Evolutionary conservation across 1,140 invertebrate genomes (phyloP).

Genomic region (Chelonus insularis): DNA sequence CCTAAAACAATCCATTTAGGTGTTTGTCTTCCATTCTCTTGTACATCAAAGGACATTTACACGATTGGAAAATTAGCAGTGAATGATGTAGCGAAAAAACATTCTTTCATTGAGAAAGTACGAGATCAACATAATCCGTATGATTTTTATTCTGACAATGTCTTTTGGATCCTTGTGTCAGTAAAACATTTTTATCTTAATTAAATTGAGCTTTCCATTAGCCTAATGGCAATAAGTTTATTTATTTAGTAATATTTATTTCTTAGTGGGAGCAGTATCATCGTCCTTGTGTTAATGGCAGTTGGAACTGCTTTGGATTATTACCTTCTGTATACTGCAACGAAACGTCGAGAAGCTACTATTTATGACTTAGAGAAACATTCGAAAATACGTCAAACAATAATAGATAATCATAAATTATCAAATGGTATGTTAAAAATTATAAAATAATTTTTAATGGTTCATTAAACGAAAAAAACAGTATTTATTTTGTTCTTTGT

Average conservation of each 20-base stretch:
- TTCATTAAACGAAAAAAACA: too few species aligned
- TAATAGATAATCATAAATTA: conserved; percentile 44
- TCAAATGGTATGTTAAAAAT: conserved; percentile 47
- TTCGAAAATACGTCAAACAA: conserved; percentile 48
- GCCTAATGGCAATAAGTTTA: too few species aligned
- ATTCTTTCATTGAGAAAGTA: conserved; percentile 54
- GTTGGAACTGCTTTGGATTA: conserved; percentile 59
- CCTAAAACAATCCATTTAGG: conserved; percentile 67
- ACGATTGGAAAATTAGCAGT: conserved; percentile 62
- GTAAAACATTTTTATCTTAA: conserved; percentile 35
- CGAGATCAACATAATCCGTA: conserved; percentile 70
- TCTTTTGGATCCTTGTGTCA: conserved; percentile 75
- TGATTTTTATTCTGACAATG: conserved; percentile 67
- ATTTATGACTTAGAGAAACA: conserved; percentile 54
- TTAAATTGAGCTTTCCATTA: too few species aligned
- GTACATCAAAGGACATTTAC: conserved; percentile 65
- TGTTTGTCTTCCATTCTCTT: conserved; percentile 72
- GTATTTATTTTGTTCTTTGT: too few species aligned
- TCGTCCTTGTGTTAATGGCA: conserved; percentile 64
- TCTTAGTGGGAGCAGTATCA: conserved; percentile 63
- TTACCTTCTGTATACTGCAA: conserved; percentile 45
- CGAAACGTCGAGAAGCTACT: conserved; percentile 29
- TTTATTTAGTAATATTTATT: conserved; percentile 2
- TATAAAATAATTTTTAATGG: too few species aligned
- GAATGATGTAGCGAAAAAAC: conserved; percentile 40